phyloP scores from a whole-genome alignment of 2,113 vertebrate genomes.

The Axis porcinus region DNA sequence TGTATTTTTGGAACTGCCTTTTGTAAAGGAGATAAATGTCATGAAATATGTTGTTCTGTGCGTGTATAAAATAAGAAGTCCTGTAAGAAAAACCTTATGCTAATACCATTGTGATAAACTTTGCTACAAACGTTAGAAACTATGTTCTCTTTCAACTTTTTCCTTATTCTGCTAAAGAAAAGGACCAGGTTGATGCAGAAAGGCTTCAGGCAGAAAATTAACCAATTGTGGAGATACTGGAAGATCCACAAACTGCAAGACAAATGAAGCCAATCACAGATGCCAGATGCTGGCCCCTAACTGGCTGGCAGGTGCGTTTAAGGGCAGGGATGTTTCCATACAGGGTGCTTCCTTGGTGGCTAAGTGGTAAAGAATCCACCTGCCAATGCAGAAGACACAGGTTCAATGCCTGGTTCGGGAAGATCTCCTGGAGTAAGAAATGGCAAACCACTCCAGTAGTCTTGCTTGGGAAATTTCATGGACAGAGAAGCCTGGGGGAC shows the following conservation, averaged over 20 bases:
- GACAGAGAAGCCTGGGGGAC: background rate
- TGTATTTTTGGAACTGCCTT: background rate
- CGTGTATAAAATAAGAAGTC: background rate
- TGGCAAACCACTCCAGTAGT: background rate
- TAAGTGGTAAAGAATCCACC: background rate
- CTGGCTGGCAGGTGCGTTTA: rapidly evolving
- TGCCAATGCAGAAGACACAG: background rate
- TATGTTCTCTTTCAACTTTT: background rate
- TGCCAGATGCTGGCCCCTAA: background rate
- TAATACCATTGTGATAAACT: background rate
- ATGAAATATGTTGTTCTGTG: background rate
- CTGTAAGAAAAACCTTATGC: background rate
- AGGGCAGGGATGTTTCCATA: background rate
- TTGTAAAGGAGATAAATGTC: background rate
- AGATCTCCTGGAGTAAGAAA: background rate
- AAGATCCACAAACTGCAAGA: background rate
- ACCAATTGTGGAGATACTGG: background rate
- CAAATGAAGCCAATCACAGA: background rate
- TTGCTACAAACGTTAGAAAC: background rate
- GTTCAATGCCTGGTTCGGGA: background rate
- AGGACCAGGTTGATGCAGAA: rapidly evolving
- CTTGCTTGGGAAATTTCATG: background rate
- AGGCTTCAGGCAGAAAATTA: background rate
- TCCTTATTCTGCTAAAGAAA: background rate
- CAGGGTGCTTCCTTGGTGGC: background rate